These are phyloP conservation scores for Oceanodroma tethys DNA, from an alignment of 2,113 vertebrate species.

Conservation along the genomic window DNA sequence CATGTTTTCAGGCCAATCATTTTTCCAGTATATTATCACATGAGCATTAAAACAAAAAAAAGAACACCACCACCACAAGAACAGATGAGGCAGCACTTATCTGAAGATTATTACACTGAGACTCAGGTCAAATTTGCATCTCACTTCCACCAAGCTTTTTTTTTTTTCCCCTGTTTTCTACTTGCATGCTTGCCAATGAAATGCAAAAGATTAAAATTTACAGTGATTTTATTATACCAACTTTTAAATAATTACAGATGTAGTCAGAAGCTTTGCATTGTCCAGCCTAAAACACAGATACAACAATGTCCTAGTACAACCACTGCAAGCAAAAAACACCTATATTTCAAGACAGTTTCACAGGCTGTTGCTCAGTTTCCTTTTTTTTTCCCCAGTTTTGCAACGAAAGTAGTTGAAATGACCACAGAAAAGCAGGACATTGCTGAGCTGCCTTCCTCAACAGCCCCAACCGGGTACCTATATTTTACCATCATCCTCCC, in stretches of 20 bases:
- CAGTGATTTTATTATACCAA: not conserved
- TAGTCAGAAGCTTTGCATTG: not conserved
- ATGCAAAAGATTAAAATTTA: not conserved
- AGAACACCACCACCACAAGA: not conserved
- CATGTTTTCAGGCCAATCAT: not conserved
- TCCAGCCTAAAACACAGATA: not conserved
- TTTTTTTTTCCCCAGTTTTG: not conserved
- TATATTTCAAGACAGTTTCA: not conserved
- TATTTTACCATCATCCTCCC: not conserved
- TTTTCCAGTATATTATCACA: slow-evolving; percentile 5
- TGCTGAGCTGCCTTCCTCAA: not conserved
- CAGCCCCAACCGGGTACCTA: rapidly evolving
- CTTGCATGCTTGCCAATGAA: not conserved
- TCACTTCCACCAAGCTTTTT: not conserved
- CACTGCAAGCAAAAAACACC: not conserved
- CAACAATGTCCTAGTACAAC: not conserved
- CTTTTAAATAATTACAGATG: not conserved
- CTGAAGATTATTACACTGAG: slow-evolving; percentile 12
- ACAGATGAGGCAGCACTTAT: slow-evolving; percentile 51
- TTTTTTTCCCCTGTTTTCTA: not conserved
- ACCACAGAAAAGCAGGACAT: not conserved
- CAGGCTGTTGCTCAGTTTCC: rapidly evolving
- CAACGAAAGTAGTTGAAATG: not conserved
- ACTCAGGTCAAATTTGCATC: slow-evolving; percentile 5
- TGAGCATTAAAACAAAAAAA: not conserved